phyloP scores from a whole-genome alignment of 2,113 vertebrate genomes.

The Peucedramus taeniatus region DNA sequence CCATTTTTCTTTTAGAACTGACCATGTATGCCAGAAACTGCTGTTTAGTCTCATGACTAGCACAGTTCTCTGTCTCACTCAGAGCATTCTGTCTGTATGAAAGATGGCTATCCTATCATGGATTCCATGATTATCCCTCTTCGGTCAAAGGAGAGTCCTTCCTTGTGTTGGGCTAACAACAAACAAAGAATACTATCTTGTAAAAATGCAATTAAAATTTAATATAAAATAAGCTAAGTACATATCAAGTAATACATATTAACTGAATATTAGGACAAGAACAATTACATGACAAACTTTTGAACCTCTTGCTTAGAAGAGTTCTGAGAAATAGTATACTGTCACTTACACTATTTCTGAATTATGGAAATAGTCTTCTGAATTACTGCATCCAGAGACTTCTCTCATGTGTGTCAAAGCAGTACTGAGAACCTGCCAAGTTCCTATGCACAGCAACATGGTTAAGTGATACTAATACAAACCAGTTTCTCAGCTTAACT shows the following conservation, averaged over 20 bases:
- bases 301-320: not conserved
- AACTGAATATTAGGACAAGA: not conserved
- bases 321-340: not conserved
- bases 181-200: not conserved
- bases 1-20: not conserved
- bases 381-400: not conserved
- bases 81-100: not conserved
- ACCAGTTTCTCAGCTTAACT: not conserved
- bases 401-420: not conserved
- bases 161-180: not conserved
- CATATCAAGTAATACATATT: not conserved
- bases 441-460: not conserved
- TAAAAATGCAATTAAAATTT: not conserved
- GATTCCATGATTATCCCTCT: not conserved
- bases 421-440: not conserved
- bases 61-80: not conserved
- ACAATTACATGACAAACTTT: not conserved
- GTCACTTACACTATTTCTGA: not conserved
- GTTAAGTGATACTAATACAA: not conserved
- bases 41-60: not conserved
- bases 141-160: not conserved
- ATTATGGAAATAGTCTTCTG: not conserved
- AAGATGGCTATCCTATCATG: not conserved
- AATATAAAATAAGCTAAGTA: not conserved
- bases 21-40: not conserved